Evolutionary conservation across 1,140 invertebrate genomes (phyloP), one percentile per base, ranked within the genome.

Genomic region (Uloborus diversus): DNA sequence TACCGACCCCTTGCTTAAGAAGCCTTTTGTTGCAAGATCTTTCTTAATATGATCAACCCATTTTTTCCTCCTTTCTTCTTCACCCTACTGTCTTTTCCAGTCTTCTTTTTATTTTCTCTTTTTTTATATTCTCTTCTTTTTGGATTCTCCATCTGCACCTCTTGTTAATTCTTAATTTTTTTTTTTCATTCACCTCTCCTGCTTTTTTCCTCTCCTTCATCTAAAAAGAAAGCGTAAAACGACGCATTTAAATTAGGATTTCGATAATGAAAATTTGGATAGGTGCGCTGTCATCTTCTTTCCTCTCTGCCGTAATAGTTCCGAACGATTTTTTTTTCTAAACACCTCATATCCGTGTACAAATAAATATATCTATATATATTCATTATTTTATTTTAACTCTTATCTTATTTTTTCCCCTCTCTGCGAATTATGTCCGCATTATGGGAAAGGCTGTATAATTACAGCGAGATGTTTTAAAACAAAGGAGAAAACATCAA

Each of bases 251-350:
- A 76, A 76, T 76, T 76, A 76, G 71, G 37, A 53, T 76, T 32
- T 42, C n/a, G 71, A 76, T 76, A 76, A 76, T 76, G 71, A 76
- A 76, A 76, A 76, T 76, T 62, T 65, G 71, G 71, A 76, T 62
- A 65, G 71, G 59, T 76, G 42, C 51, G 28, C 37, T 76, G 71
- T 76, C 71, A 76, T 76, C 42, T 47, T n/a, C 25, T 47, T 30
- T 32, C 32, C 32, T 14, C 14, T 37, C 32, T 30, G 64, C 13
- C 20, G 62, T 49, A 49, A 49, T 49, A 49, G 64, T 49, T 25
- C 25, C 64, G 62, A 65, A 65, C 62, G 35, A 23, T 42, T n/a
- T 53, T 53, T 53, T 20, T 53, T 53, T 53, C 25, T 53, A 53
- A 7, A 20, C n/a, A 5, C 51, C n/a, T 53, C n/a, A n/a, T n/a